Percentiles rank a stretch among this genome's conserved stretches.
These are phyloP conservation scores for Lasioglossum calceatum DNA, from an alignment of 2,888 invertebrate species.

Conservation along the genomic window DNA sequence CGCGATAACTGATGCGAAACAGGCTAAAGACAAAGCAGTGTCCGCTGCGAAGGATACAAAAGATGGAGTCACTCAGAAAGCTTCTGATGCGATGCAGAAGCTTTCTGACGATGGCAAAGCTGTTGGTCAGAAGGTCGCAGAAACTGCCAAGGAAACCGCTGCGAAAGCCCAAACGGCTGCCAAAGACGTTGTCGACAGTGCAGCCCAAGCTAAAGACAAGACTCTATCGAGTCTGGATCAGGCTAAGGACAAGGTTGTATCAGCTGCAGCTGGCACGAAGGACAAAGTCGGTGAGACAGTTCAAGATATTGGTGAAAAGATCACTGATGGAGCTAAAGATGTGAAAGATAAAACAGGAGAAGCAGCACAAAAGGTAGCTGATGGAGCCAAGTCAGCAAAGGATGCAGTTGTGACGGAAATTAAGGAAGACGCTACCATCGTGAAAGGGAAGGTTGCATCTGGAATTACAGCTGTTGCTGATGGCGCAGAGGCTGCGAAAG, in stretches of 20 bases:
- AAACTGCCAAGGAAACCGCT: conserved; percentile 7
- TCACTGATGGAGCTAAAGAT: conserved; percentile 14
- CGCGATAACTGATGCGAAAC: conserved; percentile 62
- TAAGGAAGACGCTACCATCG: conserved; percentile 73
- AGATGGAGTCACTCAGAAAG: conserved; percentile 48
- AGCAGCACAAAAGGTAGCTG: conserved; percentile 54
- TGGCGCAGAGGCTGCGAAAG: conserved; percentile 85
- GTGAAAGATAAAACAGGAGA: conserved; percentile 40
- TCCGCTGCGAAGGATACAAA: conserved; percentile 56
- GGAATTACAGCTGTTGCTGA: conserved; percentile 80
- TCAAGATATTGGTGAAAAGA: background rate
- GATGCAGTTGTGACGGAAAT: conserved; percentile 80
- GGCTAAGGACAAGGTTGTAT: conserved; percentile 75
- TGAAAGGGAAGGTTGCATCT: conserved; percentile 57
- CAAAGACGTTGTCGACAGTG: background rate
- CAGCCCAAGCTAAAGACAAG: background rate
- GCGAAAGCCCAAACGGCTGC: background rate
- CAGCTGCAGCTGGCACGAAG: conserved; percentile 38
- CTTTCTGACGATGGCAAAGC: conserved; percentile 65
- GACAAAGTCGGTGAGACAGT: conserved; percentile 28
- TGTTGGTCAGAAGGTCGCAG: conserved; percentile 83
- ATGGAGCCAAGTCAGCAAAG: conserved; percentile 35
- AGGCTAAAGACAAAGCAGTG: conserved; percentile 54
- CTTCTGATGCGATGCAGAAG: conserved; percentile 40
- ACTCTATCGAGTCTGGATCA: conserved; percentile 24